phyloP scores from a whole-genome alignment of 2,888 invertebrate genomes.

The Lathronympha strigana region DNA sequence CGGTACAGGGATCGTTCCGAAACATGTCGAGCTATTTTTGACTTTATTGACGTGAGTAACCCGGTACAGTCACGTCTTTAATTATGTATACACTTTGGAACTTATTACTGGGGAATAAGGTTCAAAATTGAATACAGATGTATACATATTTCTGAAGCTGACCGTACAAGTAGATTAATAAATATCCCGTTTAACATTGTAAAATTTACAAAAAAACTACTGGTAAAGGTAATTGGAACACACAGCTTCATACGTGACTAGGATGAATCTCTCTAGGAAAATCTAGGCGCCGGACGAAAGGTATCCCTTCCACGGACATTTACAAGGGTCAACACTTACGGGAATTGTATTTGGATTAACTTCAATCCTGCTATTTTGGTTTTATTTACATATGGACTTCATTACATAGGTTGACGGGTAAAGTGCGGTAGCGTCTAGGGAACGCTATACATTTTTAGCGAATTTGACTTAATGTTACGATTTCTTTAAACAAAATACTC shows the following conservation, averaged over 20 bases:
- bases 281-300: constrained; percentile 8
- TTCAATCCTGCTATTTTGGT: constrained; percentile 22
- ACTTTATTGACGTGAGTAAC: too few species aligned
- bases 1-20: too few species aligned
- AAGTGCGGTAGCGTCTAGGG: constrained; percentile 4
- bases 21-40: too few species aligned
- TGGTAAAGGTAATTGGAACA: neutral
- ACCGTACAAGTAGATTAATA: too few species aligned
- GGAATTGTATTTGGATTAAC: constrained; percentile 25
- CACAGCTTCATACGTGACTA: neutral
- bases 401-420: constrained; percentile 7
- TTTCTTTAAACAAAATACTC: too few species aligned
- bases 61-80: too few species aligned
- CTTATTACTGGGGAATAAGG: too few species aligned
- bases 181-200: too few species aligned
- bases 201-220: too few species aligned
- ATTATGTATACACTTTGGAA: too few species aligned
- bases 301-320: constrained; percentile 15
- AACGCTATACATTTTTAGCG: neutral
- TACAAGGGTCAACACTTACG: constrained; percentile 34
- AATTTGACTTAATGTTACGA: neutral
- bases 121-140: too few species aligned
- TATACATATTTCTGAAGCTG: too few species aligned
- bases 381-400: constrained; percentile 31
- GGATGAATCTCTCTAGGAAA: constrained; percentile 31